These are phyloP conservation scores for Nesometra sesokonis DNA, from an alignment of 35 echinoderm and acorn worm genomes.

Conservation along the genomic window DNA sequence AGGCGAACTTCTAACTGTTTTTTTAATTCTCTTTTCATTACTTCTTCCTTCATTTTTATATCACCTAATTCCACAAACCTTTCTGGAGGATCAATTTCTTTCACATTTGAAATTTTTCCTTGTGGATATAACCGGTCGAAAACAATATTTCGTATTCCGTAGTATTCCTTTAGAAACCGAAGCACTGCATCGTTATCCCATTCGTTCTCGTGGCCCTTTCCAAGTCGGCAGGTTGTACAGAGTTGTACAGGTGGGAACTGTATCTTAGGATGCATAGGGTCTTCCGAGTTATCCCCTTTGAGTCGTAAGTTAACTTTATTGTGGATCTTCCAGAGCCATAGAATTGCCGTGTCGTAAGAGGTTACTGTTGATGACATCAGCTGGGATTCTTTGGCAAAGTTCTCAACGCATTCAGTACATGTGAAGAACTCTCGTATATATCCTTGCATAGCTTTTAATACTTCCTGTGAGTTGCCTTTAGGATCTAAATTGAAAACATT, in stretches of 20 bases:
- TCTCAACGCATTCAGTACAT: conserved; percentile 69
- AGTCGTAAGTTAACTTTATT: conserved; percentile 76
- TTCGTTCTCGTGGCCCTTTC: background rate
- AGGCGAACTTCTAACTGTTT: background rate
- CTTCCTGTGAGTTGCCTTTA: conserved; percentile 54
- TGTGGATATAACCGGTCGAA: background rate
- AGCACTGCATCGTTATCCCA: conserved; percentile 59
- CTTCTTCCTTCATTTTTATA: background rate
- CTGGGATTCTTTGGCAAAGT: conserved; percentile 65
- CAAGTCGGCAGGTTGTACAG: conserved; percentile 31
- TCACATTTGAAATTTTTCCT: background rate
- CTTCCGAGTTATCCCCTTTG: conserved; percentile 64
- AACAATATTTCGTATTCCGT: conserved; percentile 32
- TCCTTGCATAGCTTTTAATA: conserved; percentile 60
- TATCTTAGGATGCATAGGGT: conserved; percentile 57
- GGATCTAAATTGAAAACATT: conserved; percentile 38
- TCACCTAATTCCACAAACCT: background rate
- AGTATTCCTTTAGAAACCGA: conserved; percentile 50
- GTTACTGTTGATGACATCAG: conserved; percentile 28
- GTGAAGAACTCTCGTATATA: conserved; percentile 81
- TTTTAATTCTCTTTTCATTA: background rate
- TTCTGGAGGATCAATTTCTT: background rate
- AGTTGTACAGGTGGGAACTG: conserved; percentile 45
- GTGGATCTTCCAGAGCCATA: conserved; percentile 85
- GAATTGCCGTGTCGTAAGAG: conserved; percentile 50